Evolutionary conservation across 2,113 vertebrate species (phyloP).

Genomic region (Elanoides forficatus): DNA sequence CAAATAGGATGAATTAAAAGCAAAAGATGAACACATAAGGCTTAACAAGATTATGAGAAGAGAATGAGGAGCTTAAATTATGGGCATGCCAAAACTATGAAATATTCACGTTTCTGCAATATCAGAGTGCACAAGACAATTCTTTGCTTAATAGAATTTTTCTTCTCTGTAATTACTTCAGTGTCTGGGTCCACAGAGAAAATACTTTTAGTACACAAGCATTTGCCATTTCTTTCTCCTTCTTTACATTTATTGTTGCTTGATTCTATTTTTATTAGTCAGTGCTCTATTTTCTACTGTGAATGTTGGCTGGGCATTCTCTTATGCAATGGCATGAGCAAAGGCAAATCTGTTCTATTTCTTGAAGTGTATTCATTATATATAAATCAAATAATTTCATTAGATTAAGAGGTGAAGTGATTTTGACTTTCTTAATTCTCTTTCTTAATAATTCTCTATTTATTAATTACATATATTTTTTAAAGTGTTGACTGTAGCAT

Average conservation of each 20-base stretch:
- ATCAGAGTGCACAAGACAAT: not conserved
- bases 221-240: not conserved
- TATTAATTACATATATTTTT: not conserved
- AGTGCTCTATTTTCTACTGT: not conserved
- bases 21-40: not conserved
- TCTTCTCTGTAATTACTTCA: not conserved
- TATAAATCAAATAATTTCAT: not conserved
- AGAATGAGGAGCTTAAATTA: conserved; percentile 18
- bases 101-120: not conserved
- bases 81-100: not conserved
- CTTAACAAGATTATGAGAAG: conserved; percentile 17
- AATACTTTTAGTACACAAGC: not conserved
- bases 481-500: not conserved
- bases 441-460: not conserved
- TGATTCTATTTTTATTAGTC: not conserved
- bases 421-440: not conserved
- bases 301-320: not conserved
- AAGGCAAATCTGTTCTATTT: not conserved
- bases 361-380: not conserved
- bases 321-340: not conserved
- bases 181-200: not conserved
- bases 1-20: conserved; percentile 38
- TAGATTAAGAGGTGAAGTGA: not conserved
- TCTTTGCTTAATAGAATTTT: conserved; percentile 5
- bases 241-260: not conserved